These are phyloP conservation scores for Portunus trituberculatus DNA, from an alignment of 1,140 invertebrate species.

Conservation along the genomic window DNA sequence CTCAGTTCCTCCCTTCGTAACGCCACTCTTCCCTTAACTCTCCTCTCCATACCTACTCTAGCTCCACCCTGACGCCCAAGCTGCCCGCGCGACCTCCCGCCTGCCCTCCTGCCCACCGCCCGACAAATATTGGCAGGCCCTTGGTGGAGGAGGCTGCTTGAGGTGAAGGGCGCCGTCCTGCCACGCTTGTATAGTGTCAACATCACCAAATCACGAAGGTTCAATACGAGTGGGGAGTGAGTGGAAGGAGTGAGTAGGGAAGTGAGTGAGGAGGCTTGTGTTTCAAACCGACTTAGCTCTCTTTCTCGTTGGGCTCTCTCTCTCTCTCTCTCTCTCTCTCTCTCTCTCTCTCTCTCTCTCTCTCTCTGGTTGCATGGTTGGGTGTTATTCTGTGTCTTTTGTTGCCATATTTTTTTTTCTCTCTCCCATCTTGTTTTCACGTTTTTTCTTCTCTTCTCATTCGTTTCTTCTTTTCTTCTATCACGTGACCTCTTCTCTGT, in stretches of 20 bases:
- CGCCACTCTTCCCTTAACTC: too few species aligned
- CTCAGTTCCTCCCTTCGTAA: too few species aligned
- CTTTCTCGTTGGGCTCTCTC: too few species aligned
- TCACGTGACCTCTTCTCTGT: too few species aligned
- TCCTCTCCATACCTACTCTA: too few species aligned
- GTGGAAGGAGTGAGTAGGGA: background rate
- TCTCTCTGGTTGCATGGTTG: background rate
- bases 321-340: background rate
- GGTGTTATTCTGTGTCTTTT: too few species aligned
- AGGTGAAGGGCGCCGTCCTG: background rate
- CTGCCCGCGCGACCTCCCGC: background rate
- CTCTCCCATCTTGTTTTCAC: too few species aligned
- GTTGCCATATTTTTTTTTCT: too few species aligned
- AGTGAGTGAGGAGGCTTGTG: background rate
- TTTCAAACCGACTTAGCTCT: background rate
- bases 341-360: background rate
- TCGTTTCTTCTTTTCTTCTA: too few species aligned
- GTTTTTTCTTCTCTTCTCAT: too few species aligned
- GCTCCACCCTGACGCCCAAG: background rate
- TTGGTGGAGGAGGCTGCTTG: background rate
- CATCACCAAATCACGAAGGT: conserved; percentile 20
- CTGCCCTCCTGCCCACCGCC: background rate
- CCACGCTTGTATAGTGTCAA: conserved; percentile 10
- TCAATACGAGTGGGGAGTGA: conserved; percentile 4
- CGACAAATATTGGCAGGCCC: background rate